Conservation (phyloP, 2,797 vertebrate genomes). For the Staurois parvus region DNA sequence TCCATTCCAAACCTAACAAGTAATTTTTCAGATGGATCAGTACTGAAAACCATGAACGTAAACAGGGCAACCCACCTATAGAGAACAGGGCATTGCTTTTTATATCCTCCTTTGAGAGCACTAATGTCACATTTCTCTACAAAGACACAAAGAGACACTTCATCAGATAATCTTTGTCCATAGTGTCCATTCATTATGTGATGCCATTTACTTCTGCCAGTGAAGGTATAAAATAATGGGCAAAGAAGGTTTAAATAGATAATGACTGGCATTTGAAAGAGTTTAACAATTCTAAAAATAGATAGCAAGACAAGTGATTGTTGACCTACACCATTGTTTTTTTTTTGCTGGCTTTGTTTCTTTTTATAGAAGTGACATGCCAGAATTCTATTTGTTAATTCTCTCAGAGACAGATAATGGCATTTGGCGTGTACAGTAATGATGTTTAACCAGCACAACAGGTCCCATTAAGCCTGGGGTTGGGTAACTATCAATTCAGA, state of each 20-base stretch:
- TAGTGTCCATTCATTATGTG: slow-evolving; percentile 56
- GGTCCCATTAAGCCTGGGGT: neutral
- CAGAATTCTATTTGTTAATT: slow-evolving; percentile 45
- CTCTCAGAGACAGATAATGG: slow-evolving; percentile 39
- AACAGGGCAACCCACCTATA: slow-evolving; percentile 26
- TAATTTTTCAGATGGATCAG: neutral
- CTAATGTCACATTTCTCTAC: slow-evolving; percentile 56
- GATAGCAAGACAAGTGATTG: slow-evolving; percentile 43
- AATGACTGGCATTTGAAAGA: slow-evolving; percentile 48
- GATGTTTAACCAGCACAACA: slow-evolving; percentile 19
- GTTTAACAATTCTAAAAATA: slow-evolving; percentile 51
- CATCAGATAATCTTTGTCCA: slow-evolving; percentile 53
- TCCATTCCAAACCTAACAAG: neutral
- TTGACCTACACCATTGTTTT: slow-evolving; percentile 56
- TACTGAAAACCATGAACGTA: slow-evolving; percentile 34
- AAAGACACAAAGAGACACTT: slow-evolving; percentile 44
- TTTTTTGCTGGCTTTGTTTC: slow-evolving; percentile 33
- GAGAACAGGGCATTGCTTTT: slow-evolving; percentile 19
- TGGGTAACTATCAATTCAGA: neutral
- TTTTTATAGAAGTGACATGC: slow-evolving; percentile 47
- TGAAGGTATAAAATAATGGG: slow-evolving; percentile 54
- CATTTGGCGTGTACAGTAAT: slow-evolving; percentile 35
- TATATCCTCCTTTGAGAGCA: slow-evolving; percentile 34
- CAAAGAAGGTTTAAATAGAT: slow-evolving; percentile 59
- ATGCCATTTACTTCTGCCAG: slow-evolving; percentile 41